Evolutionary conservation across 2,888 invertebrate species (phyloP).

Genomic region (Priapulus caudatus): DNA sequence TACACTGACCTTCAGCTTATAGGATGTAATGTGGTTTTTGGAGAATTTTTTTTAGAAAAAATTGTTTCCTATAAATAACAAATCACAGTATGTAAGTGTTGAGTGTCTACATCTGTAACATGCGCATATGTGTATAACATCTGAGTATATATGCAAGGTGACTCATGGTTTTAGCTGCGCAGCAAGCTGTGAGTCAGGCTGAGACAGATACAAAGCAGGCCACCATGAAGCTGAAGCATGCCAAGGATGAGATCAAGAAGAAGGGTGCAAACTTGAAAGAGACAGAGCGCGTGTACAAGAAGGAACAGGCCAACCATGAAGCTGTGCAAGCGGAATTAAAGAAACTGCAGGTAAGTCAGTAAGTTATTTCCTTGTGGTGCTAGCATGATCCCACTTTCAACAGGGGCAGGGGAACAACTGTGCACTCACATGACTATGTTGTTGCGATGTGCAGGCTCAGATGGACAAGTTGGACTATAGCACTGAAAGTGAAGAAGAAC

Average conservation of each 20-base stretch:
- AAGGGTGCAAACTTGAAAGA: conserved; percentile 55
- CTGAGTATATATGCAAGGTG: neutral
- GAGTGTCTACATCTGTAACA: no score
- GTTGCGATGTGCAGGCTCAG: no score
- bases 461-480: conserved; percentile 44
- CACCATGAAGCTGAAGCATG: conserved; percentile 58
- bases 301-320: conserved; percentile 50
- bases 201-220: conserved; percentile 65
- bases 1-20: no score
- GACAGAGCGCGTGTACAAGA: conserved; percentile 52
- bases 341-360: conserved; percentile 32
- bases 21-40: no score
- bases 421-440: no score
- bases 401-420: no score
- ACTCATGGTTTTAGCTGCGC: conserved; percentile 50
- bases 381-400: neutral
- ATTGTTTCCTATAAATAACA: no score
- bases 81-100: no score
- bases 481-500: conserved; percentile 47
- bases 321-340: conserved; percentile 40
- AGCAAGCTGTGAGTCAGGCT: conserved; percentile 59
- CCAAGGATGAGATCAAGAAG: conserved; percentile 48
- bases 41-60: no score
- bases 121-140: neutral
- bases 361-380: conserved; percentile 17